Percentiles rank a stretch among this genome's conserved stretches.
Conservation (phyloP, 2,888 invertebrate genomes). For the Andrena hattorfiana region DNA sequence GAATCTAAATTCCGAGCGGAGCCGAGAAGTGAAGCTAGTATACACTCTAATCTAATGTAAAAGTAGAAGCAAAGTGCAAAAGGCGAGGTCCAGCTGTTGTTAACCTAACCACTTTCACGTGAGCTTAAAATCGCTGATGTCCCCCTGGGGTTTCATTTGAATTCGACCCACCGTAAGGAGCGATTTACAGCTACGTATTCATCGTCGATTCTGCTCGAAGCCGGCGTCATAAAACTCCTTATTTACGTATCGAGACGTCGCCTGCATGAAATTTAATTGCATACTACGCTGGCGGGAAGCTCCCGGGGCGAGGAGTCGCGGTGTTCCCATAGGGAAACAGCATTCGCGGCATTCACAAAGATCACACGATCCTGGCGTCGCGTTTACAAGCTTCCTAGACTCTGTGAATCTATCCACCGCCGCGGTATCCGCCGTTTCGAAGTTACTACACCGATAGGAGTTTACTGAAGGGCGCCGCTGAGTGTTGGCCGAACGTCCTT, state of each 20-base stretch:
- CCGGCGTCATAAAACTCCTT: constrained; percentile 17
- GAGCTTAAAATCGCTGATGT: background rate
- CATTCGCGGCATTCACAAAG: constrained; percentile 23
- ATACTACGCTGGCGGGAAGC: background rate
- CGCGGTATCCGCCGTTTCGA: background rate
- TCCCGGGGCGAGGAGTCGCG: background rate
- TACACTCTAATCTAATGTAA: no score
- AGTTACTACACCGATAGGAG: constrained; percentile 29
- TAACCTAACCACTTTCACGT: background rate
- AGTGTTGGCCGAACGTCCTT: constrained; percentile 57
- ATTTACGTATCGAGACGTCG: constrained; percentile 34
- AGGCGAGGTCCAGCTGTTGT: no score
- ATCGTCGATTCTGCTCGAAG: background rate
- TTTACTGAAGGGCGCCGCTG: constrained; percentile 59
- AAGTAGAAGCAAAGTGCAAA: no score
- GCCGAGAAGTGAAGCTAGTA: no score
- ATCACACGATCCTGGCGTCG: constrained; percentile 32
- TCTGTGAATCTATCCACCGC: constrained; percentile 39
- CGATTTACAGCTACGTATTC: constrained; percentile 22
- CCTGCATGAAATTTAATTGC: constrained; percentile 32
- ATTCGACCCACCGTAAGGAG: constrained; percentile 6
- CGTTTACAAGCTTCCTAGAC: constrained; percentile 23
- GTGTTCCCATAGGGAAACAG: constrained; percentile 28
- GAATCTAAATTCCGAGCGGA: no score
- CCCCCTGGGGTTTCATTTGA: background rate